A percentile compares a stretch with the other conserved stretches of the same genome.
Evolutionary conservation across 2,113 vertebrate species (phyloP).

Genomic region (Rattus norvegicus): GRCr8 NC_086024.1:101320001-101320500

Average conservation of each 20-base stretch:
- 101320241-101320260: background rate
- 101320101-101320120: background rate
- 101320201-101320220: background rate
- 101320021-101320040: background rate
- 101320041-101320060: background rate
- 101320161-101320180: background rate
- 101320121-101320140: background rate
- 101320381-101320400: background rate
- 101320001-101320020: background rate
- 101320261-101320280: background rate
- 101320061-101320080: background rate
- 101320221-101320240: background rate
- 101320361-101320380: background rate
- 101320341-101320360: background rate
- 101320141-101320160: background rate
- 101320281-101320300: background rate
- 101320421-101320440: conserved; percentile 26
- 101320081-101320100: background rate
- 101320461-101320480: background rate
- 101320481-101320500: rapidly evolving
- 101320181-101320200: background rate
- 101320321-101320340: background rate
- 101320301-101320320: background rate
- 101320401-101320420: background rate
- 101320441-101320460: background rate